Evolutionary conservation across 2,797 vertebrate genomes (phyloP).

Genomic region (Pipistrellus pygmaeus): DNA sequence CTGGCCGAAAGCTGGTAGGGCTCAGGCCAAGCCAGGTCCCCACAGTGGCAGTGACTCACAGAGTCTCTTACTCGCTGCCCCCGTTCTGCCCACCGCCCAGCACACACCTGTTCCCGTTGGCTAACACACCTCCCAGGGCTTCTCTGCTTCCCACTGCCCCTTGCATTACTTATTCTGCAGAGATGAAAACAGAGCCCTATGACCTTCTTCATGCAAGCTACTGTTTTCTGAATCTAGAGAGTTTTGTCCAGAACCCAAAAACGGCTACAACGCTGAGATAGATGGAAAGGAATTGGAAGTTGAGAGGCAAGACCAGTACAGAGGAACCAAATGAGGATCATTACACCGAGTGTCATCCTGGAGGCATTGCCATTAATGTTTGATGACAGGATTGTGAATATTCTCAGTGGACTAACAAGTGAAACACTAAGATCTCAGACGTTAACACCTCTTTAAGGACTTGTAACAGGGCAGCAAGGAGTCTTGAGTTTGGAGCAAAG

Average conservation of each 20-base stretch:
- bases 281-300: constrained; percentile 2
- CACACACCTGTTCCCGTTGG: neutral
- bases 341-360: neutral
- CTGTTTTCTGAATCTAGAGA: neutral
- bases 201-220: neutral
- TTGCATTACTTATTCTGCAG: constrained; percentile 5
- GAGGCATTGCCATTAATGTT: neutral
- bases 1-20: neutral
- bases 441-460: neutral
- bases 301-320: neutral
- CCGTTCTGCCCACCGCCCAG: neutral
- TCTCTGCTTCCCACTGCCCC: neutral
- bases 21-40: neutral
- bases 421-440: neutral
- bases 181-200: neutral
- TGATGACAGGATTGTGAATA: neutral
- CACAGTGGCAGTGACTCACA: neutral
- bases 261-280: neutral
- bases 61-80: neutral
- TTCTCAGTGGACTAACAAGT: neutral
- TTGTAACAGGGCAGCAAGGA: neutral
- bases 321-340: neutral
- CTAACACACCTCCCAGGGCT: neutral
- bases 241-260: constrained; percentile 17
- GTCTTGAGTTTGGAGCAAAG: neutral